Evolutionary conservation across 2,888 invertebrate species (phyloP), one percentile per base, ranked within the genome.

Genomic region (Mesorhabditis spiculigera): DNA sequence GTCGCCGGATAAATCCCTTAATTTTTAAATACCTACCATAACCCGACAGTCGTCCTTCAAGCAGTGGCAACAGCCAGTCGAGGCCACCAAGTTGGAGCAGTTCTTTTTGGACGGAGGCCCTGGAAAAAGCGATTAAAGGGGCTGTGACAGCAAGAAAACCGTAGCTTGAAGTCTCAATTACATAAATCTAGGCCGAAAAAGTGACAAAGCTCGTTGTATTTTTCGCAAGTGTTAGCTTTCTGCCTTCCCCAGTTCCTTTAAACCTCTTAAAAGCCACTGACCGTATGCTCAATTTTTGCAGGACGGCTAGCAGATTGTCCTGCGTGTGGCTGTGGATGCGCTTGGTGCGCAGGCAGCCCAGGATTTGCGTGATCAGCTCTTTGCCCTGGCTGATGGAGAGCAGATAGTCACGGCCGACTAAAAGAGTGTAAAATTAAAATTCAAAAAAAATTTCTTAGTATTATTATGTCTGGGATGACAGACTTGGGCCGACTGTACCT

Each of bases 201-300:
- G 28, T 28, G 28, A 28, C 28, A 28, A 28, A 1, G 28, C 28
- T 28, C 28, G 28, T 28, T 28, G 28, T 28, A 28, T 28, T 28
- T 28, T 28, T 28, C 28, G 28, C 28, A 50, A 50, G 58, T 50
- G 58, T 2, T 50, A 10, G 58, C n/a, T n/a, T 50, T 50, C 58
- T 50, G 8, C 58, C n/a, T 50, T 50, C 8, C n/a, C 8, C n/a
- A 13, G 58, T 13, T n/a, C 58, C 8, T 50, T n/a, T 10, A 50
- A 50, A 50, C n/a, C 58, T 2, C 0, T n/a, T n/a, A 50, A 50
- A 50, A 13, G 8, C 58, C 58, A 50, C 58, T n/a, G 10, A 50
- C 58, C 58, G 58, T 50, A 50, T 50, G 58, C 58, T 50, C 58
- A 50, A 50, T n/a, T 50, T 50, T n/a, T 50, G 58, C 58, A 50